A percentile compares a stretch with the other conserved stretches of the same genome.
Evolutionary conservation across 1,140 invertebrate genomes (phyloP).

Genomic region (Cotesia typhae): DNA sequence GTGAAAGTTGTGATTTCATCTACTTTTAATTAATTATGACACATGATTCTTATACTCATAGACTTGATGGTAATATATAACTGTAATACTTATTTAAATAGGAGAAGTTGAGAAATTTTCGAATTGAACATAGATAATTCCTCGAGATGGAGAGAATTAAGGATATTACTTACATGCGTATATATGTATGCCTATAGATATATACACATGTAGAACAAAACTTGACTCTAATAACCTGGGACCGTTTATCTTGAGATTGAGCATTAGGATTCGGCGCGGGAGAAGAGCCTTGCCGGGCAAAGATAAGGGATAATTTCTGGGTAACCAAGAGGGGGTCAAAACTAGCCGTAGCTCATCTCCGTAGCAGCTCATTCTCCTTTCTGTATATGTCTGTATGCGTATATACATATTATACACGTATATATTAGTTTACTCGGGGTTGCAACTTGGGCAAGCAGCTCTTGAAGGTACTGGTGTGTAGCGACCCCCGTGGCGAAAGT

Average conservation of each 20-base stretch:
- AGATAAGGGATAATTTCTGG: conserved; percentile 63
- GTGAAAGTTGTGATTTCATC: too few species aligned
- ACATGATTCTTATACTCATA: background rate
- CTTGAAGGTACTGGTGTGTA: background rate
- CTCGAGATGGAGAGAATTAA: too few species aligned
- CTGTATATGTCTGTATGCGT: conserved; percentile 7
- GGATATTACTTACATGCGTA: conserved; percentile 12
- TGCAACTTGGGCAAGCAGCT: conserved; percentile 7
- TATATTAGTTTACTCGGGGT: conserved; percentile 13
- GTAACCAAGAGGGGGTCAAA: conserved; percentile 53
- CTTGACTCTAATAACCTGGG: conserved; percentile 44
- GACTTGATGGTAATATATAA: conserved; percentile 23
- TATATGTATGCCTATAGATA: conserved; percentile 30
- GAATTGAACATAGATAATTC: too few species aligned
- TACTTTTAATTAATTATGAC: too few species aligned
- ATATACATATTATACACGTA: background rate
- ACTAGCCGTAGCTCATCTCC: conserved; percentile 61
- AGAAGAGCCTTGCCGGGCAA: conserved; percentile 50
- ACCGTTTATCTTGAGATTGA: conserved; percentile 61
- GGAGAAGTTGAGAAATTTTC: too few species aligned
- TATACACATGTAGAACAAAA: conserved; percentile 10
- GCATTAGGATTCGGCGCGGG: conserved; percentile 59
- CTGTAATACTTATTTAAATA: conserved; percentile 3
- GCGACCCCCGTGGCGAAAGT: conserved; percentile 47
- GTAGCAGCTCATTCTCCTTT: conserved; percentile 22